Evolutionary conservation across 2,113 vertebrate species (phyloP).

Genomic region (Potamarius usumacintae): DNA sequence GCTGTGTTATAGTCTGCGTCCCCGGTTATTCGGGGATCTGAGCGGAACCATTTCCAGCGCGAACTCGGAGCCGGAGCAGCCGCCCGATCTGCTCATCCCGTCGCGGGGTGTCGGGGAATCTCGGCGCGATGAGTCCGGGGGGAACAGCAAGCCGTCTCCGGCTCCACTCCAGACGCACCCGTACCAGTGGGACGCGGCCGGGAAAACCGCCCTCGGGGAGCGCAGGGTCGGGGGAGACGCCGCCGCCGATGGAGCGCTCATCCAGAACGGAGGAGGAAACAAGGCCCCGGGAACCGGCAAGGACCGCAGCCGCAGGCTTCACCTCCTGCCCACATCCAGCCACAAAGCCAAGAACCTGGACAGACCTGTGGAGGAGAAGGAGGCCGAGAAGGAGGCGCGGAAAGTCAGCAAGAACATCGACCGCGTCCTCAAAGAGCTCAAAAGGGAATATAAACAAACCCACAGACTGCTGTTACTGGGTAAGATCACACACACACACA

Average conservation of each 20-base stretch:
- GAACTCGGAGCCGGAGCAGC: constrained; percentile 76
- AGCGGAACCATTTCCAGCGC: constrained; percentile 79
- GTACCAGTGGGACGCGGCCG: constrained; percentile 69
- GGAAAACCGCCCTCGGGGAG: constrained; percentile 69
- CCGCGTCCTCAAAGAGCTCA: constrained; percentile 86
- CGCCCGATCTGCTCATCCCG: constrained; percentile 65
- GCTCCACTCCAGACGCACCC: constrained; percentile 68
- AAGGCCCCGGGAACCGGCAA: constrained; percentile 56
- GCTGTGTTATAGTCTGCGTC: constrained; percentile 93
- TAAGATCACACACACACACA: constrained; percentile 60
- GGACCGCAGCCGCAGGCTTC: constrained; percentile 70
- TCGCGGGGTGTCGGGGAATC: constrained; percentile 66
- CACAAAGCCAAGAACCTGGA: constrained; percentile 83
- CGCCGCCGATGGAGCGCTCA: constrained; percentile 73
- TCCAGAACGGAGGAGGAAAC: constrained; percentile 70
- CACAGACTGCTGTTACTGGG: constrained; percentile 92
- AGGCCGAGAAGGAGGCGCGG: constrained; percentile 89
- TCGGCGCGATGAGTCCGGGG: constrained; percentile 69
- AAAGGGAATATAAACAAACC: constrained; percentile 90
- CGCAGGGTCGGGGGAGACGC: constrained; percentile 68
- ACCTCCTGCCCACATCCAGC: constrained; percentile 71
- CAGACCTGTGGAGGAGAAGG: constrained; percentile 86
- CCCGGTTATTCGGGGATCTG: constrained; percentile 87
- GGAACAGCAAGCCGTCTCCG: constrained; percentile 65
- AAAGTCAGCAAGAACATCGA: constrained; percentile 91